Evolutionary conservation across 1,140 invertebrate genomes (phyloP).

Genomic region (Papilio helenus): DNA sequence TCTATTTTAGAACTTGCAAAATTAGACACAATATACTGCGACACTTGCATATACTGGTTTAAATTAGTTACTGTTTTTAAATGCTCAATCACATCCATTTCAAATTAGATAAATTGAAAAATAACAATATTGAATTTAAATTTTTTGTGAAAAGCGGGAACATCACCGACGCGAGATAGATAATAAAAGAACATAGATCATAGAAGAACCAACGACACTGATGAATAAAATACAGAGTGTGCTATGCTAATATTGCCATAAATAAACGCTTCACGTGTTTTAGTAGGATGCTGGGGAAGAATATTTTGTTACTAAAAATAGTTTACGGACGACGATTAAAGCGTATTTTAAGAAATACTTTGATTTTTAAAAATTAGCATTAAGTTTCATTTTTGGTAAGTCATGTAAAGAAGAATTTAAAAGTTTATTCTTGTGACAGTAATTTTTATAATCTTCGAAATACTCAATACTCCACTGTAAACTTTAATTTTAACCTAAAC

Average conservation of each 20-base stretch:
- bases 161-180: slow-evolving; percentile 40
- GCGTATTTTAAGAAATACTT: no score
- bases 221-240: background rate
- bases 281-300: background rate
- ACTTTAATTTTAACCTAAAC: background rate
- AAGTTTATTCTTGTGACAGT: background rate
- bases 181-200: background rate
- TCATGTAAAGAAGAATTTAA: background rate
- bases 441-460: background rate
- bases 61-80: slow-evolving; percentile 57
- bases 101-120: slow-evolving; percentile 2
- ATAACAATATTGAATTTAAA: slow-evolving; percentile 36
- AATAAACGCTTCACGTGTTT: background rate
- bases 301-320: background rate
- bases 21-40: slow-evolving; percentile 49
- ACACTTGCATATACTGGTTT: slow-evolving; percentile 57
- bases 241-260: background rate
- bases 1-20: slow-evolving; percentile 54
- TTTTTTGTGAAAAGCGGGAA: slow-evolving; percentile 31
- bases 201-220: background rate
- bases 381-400: background rate
- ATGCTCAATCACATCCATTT: slow-evolving; percentile 60
- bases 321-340: no score
- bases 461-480: background rate
- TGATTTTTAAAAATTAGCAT: no score